Conservation (phyloP, 2,113 vertebrate genomes). For the Hippocampus comes region DNA sequence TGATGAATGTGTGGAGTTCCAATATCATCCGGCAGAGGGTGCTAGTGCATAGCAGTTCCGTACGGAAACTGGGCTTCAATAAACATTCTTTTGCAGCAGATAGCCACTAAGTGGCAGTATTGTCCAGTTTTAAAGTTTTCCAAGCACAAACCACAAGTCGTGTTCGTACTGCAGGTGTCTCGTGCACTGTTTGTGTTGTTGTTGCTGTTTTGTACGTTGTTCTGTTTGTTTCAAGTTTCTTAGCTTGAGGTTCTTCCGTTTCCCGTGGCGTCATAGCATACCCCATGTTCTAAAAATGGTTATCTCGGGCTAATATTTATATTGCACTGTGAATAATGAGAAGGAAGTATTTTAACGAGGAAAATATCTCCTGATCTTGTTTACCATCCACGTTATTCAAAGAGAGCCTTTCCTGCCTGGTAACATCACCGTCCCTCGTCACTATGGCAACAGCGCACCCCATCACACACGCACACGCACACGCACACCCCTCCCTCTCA, state of each 20-base stretch:
- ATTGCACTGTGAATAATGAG: not conserved
- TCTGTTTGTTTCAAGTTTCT: not conserved
- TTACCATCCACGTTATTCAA: conserved; percentile 35
- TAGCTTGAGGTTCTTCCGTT: not conserved
- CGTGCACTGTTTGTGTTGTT: not conserved
- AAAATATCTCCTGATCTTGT: conserved; percentile 24
- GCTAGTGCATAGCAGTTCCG: not conserved
- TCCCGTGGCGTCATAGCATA: not conserved
- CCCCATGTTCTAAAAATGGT: no score
- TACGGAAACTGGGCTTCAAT: not conserved
- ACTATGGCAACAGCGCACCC: conserved; percentile 71
- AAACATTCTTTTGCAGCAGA: fast-evolving
- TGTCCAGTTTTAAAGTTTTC: not conserved
- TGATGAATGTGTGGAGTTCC: fast-evolving
- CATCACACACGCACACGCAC: conserved; percentile 35
- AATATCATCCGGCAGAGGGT: conserved; percentile 24
- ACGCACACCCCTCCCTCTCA: conserved; percentile 32
- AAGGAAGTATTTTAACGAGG: not conserved
- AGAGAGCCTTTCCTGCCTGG: conserved; percentile 59
- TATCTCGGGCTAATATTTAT: not conserved
- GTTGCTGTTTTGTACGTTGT: not conserved
- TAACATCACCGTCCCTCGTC: conserved; percentile 71
- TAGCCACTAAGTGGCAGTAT: conserved; percentile 20
- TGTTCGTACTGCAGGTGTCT: not conserved
- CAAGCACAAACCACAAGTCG: not conserved